Evolutionary conservation across 2,888 invertebrate species (phyloP).

Genomic region (Leucoma salicis): DNA sequence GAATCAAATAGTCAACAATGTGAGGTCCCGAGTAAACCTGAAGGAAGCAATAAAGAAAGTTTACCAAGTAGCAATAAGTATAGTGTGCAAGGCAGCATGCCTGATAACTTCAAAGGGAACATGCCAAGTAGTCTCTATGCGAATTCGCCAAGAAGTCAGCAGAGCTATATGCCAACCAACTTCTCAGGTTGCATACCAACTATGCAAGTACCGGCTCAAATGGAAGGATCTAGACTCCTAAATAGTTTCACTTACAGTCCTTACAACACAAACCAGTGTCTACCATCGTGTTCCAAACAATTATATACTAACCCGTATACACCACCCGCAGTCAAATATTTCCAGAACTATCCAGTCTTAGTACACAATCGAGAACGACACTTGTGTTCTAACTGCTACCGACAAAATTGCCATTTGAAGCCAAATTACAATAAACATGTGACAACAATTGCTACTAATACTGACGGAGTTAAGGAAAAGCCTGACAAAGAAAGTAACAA

Average conservation of each 20-base stretch:
- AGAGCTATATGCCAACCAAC: background rate
- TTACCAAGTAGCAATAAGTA: background rate
- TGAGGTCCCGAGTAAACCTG: too few relatives aligned
- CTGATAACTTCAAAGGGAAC: background rate
- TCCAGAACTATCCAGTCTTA: conserved; percentile 60
- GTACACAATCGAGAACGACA: conserved; percentile 49
- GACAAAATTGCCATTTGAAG: conserved; percentile 32
- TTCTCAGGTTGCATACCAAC: background rate
- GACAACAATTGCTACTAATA: conserved; percentile 55
- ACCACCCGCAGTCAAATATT: conserved; percentile 39
- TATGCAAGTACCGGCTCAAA: conserved; percentile 2
- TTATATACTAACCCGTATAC: conserved; percentile 37
- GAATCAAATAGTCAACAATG: background rate
- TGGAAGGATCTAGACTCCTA: conserved; percentile 49
- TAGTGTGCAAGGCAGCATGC: background rate
- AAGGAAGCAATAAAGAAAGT: background rate
- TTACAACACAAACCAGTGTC: conserved; percentile 45
- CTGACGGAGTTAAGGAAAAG: conserved; percentile 35
- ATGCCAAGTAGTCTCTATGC: background rate
- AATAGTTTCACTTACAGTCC: conserved; percentile 59
- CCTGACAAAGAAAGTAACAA: conserved; percentile 58
- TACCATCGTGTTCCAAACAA: conserved; percentile 47
- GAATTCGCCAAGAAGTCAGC: background rate
- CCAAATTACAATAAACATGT: conserved; percentile 19
- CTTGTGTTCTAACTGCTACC: conserved; percentile 45